Evolutionary conservation across 2,113 vertebrate genomes (phyloP), one percentile per base, ranked within the genome.

Genomic region (Nerophis lumbriciformis): DNA sequence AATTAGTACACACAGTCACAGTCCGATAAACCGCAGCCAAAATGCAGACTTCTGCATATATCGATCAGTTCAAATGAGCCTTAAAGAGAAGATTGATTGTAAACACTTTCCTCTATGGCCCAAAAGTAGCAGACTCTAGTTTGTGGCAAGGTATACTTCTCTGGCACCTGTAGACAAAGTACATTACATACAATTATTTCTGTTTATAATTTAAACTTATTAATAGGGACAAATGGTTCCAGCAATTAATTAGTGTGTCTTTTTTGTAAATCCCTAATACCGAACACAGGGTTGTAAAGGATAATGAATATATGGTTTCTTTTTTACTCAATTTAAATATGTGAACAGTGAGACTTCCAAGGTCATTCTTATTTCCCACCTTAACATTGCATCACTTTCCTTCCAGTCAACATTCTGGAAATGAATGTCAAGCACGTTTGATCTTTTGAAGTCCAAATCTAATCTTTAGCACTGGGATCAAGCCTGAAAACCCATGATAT

Each of bases 41-140:
- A 38, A 80, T 69, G 48, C 68, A 56, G 63, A 65, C 68, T 59
- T 58, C 16, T 65, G 53, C 71, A 75, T 75, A 76, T 80, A 85
- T 79, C 67, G 81, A 75, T 79, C 77, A 65, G 73, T 88, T 76
- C 59, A 83, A 86, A 88, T 82, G 63, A 84, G 62, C 71, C 76
- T 80, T 80, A 75, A 76, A 81, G 68, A 63, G 68, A 35, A 16
- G 6, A 83, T 70, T 73, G 68, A 86, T 75, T 55, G 57, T 59
- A 79, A 81, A 80, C 13, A 56, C 55, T 57, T 71, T 66, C 67
- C 80, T 84, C 77, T 58, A 65, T 61, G 57, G 65, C 13, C n/a
- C 28, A 55, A 78, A 63, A 6, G 58, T 53, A 71, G 12, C n/a
- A 6, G 8, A 42, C 19, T 42, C 6, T 9, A 10, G 4, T 55